Evolutionary conservation across 1,140 invertebrate species (phyloP).

Genomic region (Macrocentrus cingulum): DNA sequence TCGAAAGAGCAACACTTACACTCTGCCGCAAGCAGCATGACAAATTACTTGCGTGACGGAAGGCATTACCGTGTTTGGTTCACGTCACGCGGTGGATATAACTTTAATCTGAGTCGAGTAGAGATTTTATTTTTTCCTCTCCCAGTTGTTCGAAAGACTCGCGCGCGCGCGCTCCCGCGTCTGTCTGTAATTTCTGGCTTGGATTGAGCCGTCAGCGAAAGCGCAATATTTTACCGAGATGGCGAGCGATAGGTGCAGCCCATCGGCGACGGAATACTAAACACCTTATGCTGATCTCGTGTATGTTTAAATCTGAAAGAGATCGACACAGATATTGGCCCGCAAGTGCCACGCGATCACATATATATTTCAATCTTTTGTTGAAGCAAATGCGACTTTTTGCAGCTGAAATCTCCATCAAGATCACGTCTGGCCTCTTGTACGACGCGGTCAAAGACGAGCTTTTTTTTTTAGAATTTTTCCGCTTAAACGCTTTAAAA

Average conservation of each 20-base stretch:
- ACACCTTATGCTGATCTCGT: constrained; percentile 39
- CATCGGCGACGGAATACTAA: constrained; percentile 48
- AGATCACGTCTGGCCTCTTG: background rate
- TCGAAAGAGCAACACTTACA: constrained; percentile 21
- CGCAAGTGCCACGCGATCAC: background rate
- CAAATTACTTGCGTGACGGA: constrained; percentile 37
- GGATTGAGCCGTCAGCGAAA: constrained; percentile 52
- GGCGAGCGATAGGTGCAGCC: constrained; percentile 44
- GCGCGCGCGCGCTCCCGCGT: constrained; percentile 2
- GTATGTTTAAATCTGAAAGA: constrained; percentile 30
- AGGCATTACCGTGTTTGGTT: constrained; percentile 32
- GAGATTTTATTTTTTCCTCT: constrained; percentile 19
- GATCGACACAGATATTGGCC: constrained; percentile 23
- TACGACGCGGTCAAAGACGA: too few species aligned
- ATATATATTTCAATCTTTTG: too few species aligned
- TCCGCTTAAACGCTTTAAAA: too few species aligned
- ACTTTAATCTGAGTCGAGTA: constrained; percentile 19
- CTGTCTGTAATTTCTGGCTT: constrained; percentile 40
- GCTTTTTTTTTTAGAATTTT: too few species aligned
- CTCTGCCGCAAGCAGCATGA: constrained; percentile 21
- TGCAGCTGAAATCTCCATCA: too few species aligned
- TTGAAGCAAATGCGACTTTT: too few species aligned
- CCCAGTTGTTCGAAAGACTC: constrained; percentile 12
- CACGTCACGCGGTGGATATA: constrained; percentile 4
- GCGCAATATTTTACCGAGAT: constrained; percentile 52